These are phyloP conservation scores for Parnassius glacialis DNA, from an alignment of 2,888 invertebrate species.

Conservation along the genomic window DNA sequence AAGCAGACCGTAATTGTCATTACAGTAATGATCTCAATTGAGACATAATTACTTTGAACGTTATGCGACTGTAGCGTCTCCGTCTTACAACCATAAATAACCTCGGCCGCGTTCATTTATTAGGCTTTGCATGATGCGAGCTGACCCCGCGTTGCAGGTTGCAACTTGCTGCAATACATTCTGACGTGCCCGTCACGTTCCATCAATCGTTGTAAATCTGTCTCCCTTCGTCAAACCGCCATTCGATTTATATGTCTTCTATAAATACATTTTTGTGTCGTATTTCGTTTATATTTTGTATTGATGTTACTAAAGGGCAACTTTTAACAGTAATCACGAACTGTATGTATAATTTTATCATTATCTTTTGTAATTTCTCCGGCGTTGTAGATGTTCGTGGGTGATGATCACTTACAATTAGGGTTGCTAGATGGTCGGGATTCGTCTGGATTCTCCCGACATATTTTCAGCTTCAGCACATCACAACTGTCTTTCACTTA, in stretches of 20 bases:
- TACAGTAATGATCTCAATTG: not conserved
- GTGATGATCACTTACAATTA: too few species aligned
- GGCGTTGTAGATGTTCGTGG: too few species aligned
- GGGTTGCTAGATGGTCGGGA: too few species aligned
- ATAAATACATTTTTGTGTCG: not conserved
- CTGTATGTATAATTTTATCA: too few species aligned
- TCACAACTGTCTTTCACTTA: too few species aligned
- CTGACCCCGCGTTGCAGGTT: conserved; percentile 11
- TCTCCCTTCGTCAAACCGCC: conserved; percentile 16
- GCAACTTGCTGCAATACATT: not conserved
- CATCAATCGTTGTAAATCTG: conserved; percentile 20
- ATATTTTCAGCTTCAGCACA: too few species aligned
- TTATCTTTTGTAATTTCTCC: too few species aligned
- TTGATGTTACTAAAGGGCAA: too few species aligned
- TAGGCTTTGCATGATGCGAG: conserved; percentile 5
- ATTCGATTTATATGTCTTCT: conserved; percentile 11
- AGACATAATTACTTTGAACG: not conserved
- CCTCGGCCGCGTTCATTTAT: conserved; percentile 4
- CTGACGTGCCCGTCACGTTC: not conserved
- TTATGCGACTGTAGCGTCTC: not conserved
- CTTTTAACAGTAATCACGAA: too few species aligned
- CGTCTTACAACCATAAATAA: conserved; percentile 3
- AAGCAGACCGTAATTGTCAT: too few species aligned
- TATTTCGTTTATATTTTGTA: not conserved
- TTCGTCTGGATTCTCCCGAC: too few species aligned